Conservation (phyloP, 2,888 invertebrate genomes). For the Drosophila flavopinicola region DNA sequence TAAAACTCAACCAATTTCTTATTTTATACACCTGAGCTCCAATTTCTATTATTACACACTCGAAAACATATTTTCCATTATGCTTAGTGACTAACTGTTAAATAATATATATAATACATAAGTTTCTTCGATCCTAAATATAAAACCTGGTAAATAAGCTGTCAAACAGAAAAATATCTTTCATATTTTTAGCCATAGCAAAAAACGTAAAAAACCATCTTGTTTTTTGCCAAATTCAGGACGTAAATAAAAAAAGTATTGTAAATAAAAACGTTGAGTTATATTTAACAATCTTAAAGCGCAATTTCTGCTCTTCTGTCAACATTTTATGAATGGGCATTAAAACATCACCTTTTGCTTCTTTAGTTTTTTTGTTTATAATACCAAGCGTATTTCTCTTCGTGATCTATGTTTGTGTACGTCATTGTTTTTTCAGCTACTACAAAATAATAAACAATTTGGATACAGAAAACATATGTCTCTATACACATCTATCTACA, state of each 20-base stretch:
- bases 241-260: constrained; percentile 24
- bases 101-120: constrained; percentile 4
- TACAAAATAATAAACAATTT: constrained; percentile 64
- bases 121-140: constrained; percentile 25
- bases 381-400: constrained; percentile 34
- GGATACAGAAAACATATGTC: constrained; percentile 42
- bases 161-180: constrained; percentile 25
- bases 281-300: constrained; percentile 28
- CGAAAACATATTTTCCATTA: no score
- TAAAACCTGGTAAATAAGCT: constrained; percentile 28
- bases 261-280: constrained; percentile 36
- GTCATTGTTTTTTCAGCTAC: constrained; percentile 62
- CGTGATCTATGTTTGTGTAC: constrained; percentile 41
- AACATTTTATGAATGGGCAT: constrained; percentile 69
- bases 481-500: constrained; percentile 7
- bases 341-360: constrained; percentile 21
- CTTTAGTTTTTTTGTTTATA: constrained; percentile 11
- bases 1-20: not conserved
- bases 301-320: constrained; percentile 19
- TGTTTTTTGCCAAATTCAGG: constrained; percentile 19
- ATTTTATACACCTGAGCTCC: not conserved
- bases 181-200: constrained; percentile 9
- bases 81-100: constrained; percentile 17
- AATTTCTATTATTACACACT: no score
- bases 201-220: not conserved